Conservation (phyloP, 2,888 invertebrate genomes). For the Peribatodes rhomboidaria region DNA sequence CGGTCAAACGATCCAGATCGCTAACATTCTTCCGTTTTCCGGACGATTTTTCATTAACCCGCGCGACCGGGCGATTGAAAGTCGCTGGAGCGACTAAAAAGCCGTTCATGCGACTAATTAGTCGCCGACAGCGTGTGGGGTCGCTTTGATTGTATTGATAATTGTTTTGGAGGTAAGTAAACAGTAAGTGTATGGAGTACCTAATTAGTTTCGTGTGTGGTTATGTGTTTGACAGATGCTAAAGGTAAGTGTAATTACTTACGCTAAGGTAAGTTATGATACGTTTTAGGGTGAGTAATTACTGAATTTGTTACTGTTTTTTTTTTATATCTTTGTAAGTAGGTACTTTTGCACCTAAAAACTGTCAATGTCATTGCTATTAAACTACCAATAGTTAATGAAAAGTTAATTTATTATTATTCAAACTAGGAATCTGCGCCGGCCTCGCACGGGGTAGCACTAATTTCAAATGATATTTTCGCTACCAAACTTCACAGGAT, state of each 20-base stretch:
- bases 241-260: slow-evolving; percentile 3
- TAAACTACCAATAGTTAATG: too few relatives aligned
- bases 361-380: too few relatives aligned
- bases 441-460: too few relatives aligned
- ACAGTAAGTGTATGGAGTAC: slow-evolving; percentile 25
- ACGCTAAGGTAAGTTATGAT: not conserved
- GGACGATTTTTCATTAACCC: slow-evolving; percentile 81
- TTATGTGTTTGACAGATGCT: slow-evolving; percentile 14
- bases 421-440: too few relatives aligned
- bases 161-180: slow-evolving; percentile 66
- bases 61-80: slow-evolving; percentile 70
- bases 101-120: slow-evolving; percentile 78
- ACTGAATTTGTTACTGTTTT: not conserved
- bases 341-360: too few relatives aligned
- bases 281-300: not conserved
- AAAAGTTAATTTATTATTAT: too few relatives aligned
- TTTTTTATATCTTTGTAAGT: too few relatives aligned
- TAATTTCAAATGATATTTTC: too few relatives aligned
- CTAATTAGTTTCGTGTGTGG: slow-evolving; percentile 8
- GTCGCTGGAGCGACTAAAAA: slow-evolving; percentile 69
- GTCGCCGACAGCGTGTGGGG: slow-evolving; percentile 71
- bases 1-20: slow-evolving; percentile 65
- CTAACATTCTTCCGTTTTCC: slow-evolving; percentile 65
- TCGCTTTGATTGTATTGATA: slow-evolving; percentile 72
- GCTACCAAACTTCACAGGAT: too few relatives aligned